phyloP scores from a whole-genome alignment of 2,888 invertebrate genomes.

The Drosophila paranaensis region DNA sequence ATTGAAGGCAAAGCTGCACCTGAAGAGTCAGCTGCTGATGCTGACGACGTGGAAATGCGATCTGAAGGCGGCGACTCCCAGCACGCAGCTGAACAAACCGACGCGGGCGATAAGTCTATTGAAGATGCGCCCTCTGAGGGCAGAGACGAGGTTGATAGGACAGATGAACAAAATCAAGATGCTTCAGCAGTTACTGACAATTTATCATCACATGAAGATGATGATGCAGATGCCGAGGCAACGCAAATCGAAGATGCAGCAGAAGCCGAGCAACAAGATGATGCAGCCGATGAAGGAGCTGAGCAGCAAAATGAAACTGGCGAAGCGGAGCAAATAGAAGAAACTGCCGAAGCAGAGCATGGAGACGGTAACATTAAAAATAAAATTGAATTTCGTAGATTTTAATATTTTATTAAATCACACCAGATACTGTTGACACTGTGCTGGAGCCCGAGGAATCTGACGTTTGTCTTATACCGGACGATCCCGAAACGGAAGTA shows the following conservation, averaged over 20 bases:
- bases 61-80: conserved; percentile 53
- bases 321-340: conserved; percentile 51
- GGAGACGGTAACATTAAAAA: conserved; percentile 65
- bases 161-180: conserved; percentile 43
- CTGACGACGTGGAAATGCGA: conserved; percentile 68
- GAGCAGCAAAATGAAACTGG: conserved; percentile 38
- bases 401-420: neutral
- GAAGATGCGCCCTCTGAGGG: conserved; percentile 53
- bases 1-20: conserved; percentile 47
- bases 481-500: conserved; percentile 88
- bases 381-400: neutral
- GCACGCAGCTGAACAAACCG: conserved; percentile 41
- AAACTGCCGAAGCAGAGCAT: conserved; percentile 50
- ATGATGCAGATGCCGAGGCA: conserved; percentile 46
- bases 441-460: conserved; percentile 87
- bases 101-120: conserved; percentile 23
- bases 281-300: conserved; percentile 34
- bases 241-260: conserved; percentile 32
- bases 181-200: conserved; percentile 23
- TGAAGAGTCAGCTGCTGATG: conserved; percentile 40
- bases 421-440: conserved; percentile 85
- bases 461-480: conserved; percentile 89
- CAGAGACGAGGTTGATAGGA: conserved; percentile 63
- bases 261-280: conserved; percentile 54
- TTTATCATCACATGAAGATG: conserved; percentile 24